Evolutionary conservation across 2,888 invertebrate genomes (phyloP).

Genomic region (Campoplex capitator): DNA sequence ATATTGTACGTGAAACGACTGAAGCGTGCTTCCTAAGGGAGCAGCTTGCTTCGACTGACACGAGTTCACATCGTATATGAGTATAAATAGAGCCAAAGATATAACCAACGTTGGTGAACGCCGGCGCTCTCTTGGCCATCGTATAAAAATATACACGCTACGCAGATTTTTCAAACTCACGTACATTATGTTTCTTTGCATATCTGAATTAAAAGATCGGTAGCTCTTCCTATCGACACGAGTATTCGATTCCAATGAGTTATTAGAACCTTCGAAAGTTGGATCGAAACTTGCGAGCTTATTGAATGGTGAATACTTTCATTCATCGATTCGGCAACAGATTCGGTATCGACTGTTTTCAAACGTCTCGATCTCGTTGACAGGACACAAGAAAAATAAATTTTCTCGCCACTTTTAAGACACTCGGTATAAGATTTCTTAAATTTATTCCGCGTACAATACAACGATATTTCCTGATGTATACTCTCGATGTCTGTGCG

Average conservation of each 20-base stretch:
- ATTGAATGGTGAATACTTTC: not conserved
- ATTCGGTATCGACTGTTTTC: too few relatives aligned
- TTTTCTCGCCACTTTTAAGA: not conserved
- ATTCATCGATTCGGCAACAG: not conserved
- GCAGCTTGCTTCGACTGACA: conserved; percentile 65
- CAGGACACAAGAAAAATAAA: too few relatives aligned
- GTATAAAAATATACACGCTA: conserved; percentile 40
- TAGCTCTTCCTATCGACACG: not conserved
- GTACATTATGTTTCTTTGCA: not conserved
- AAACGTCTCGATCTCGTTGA: too few relatives aligned
- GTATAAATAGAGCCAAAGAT: conserved; percentile 61
- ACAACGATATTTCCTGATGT: not conserved
- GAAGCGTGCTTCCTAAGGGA: conserved; percentile 69
- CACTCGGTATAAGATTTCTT: not conserved
- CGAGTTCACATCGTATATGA: conserved; percentile 45
- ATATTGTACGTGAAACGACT: conserved; percentile 37
- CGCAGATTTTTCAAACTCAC: not conserved
- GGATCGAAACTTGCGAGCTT: not conserved
- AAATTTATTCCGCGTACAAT: not conserved
- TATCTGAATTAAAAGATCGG: not conserved
- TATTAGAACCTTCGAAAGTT: not conserved
- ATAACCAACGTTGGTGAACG: conserved; percentile 37
- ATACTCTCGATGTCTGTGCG: not conserved
- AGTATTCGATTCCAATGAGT: not conserved
- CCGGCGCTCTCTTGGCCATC: conserved; percentile 51